Conservation (phyloP, 2,797 vertebrate genomes). For the Amniataba percoides region DNA sequence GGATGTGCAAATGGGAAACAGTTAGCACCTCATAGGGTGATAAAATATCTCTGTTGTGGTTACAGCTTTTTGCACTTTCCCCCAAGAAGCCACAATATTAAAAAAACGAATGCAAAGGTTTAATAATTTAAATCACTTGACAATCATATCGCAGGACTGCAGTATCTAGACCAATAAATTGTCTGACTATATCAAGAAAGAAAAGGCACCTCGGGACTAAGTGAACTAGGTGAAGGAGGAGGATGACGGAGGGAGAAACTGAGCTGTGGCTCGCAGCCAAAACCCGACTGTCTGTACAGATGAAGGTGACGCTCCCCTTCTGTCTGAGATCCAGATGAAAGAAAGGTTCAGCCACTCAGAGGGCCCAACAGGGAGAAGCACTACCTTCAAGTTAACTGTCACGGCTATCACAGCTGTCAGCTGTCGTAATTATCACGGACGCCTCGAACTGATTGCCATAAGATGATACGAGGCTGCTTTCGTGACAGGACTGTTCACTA, state of each 20-base stretch:
- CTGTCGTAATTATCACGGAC: conserved; percentile 50
- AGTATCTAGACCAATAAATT: background rate
- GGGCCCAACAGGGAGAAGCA: conserved; percentile 31
- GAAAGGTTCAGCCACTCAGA: conserved; percentile 20
- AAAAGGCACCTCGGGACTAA: background rate
- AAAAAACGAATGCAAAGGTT: background rate
- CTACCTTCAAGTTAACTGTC: conserved; percentile 39
- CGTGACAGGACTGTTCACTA: conserved; percentile 15
- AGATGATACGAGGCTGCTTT: conserved; percentile 26
- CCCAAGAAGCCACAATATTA: background rate
- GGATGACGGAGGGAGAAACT: conserved; percentile 10
- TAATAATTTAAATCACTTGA: conserved; percentile 12
- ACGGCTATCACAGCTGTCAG: conserved; percentile 48
- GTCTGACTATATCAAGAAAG: background rate
- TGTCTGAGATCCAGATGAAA: conserved; percentile 52
- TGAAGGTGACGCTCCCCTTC: conserved; percentile 49
- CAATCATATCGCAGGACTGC: background rate
- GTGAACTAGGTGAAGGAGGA: conserved; percentile 24
- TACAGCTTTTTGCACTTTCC: background rate
- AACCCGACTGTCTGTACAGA: conserved; percentile 33
- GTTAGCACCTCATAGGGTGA: background rate
- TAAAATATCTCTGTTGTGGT: background rate
- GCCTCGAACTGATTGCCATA: conserved; percentile 40
- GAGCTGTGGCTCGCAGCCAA: conserved; percentile 43
- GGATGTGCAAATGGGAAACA: background rate